phyloP scores from a whole-genome alignment of 2,888 invertebrate genomes.

The Cistogaster globosa region DNA sequence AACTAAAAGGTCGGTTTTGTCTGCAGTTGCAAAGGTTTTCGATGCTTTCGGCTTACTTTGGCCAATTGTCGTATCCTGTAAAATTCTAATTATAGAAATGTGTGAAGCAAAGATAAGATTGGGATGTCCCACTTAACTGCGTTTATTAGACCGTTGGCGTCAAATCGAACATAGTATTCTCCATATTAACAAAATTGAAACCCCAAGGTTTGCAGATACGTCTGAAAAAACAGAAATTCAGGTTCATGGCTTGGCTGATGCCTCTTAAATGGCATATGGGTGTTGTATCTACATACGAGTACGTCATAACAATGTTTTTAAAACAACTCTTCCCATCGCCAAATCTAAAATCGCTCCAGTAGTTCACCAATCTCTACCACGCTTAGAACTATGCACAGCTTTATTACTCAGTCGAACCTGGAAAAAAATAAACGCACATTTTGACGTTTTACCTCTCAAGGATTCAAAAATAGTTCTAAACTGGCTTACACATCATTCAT shows the following conservation, averaged over 20 bases:
- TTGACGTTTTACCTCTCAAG: no score
- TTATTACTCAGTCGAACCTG: no score
- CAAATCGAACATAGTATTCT: slow-evolving; percentile 1
- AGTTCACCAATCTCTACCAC: no score
- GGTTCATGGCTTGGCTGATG: slow-evolving; percentile 1
- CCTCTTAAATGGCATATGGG: slow-evolving; percentile 1
- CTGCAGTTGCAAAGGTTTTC: slow-evolving; percentile 54
- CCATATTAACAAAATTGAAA: slow-evolving; percentile 1
- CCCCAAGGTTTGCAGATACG: slow-evolving; percentile 18
- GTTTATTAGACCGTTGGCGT: slow-evolving; percentile 7
- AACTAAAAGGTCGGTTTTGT: slow-evolving; percentile 50
- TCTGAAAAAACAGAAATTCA: no score
- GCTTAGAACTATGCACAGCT: no score
- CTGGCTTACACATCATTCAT: slow-evolving; percentile 3
- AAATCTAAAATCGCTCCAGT: no score
- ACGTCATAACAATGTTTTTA: no score
- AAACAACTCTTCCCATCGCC: no score
- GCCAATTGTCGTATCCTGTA: slow-evolving; percentile 59
- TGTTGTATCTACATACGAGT: no score
- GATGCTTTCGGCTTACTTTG: slow-evolving; percentile 59
- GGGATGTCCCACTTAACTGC: slow-evolving; percentile 25
- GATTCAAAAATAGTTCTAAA: slow-evolving; percentile 10
- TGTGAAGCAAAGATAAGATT: slow-evolving; percentile 48
- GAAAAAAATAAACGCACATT: no score
- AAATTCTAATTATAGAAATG: slow-evolving; percentile 55